Evolutionary conservation across 2,888 invertebrate species (phyloP).

Genomic region (Tetanocera ferruginea): DNA sequence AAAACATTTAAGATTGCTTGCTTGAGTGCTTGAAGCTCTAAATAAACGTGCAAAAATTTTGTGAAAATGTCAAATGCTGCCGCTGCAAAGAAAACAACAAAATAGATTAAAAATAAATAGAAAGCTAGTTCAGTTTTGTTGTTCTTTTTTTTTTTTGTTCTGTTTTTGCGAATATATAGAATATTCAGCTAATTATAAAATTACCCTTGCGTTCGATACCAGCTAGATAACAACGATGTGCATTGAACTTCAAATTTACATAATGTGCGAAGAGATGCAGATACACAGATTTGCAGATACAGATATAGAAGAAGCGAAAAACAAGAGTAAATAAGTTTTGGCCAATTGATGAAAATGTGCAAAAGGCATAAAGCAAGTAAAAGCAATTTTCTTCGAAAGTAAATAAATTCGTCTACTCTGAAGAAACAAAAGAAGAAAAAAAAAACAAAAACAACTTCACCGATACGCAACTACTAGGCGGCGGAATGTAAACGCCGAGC

Average conservation of each 20-base stretch:
- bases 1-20: neutral
- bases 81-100: conserved; percentile 32
- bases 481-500: conserved; percentile 19
- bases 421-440: neutral
- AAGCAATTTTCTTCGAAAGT: neutral
- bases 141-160: no score
- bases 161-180: conserved; percentile 13
- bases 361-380: neutral
- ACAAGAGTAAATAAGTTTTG: conserved; percentile 16
- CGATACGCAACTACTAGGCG: conserved; percentile 2
- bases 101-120: conserved; percentile 20
- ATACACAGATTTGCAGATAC: neutral
- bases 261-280: conserved; percentile 20
- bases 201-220: conserved; percentile 54
- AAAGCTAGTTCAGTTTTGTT: conserved; percentile 21
- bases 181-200: conserved; percentile 62
- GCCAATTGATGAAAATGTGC: neutral
- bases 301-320: neutral
- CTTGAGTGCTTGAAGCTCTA: neutral
- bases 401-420: neutral
- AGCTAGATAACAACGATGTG: conserved; percentile 63
- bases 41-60: conserved; percentile 18
- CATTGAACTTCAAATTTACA: conserved; percentile 67
- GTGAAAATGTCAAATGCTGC: conserved; percentile 33
- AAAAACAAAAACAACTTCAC: neutral